A percentile compares a stretch with the other conserved stretches of the same genome.
Evolutionary conservation across 2,888 invertebrate species (phyloP).

Genomic region (Disparrhopalites patrizii): DNA sequence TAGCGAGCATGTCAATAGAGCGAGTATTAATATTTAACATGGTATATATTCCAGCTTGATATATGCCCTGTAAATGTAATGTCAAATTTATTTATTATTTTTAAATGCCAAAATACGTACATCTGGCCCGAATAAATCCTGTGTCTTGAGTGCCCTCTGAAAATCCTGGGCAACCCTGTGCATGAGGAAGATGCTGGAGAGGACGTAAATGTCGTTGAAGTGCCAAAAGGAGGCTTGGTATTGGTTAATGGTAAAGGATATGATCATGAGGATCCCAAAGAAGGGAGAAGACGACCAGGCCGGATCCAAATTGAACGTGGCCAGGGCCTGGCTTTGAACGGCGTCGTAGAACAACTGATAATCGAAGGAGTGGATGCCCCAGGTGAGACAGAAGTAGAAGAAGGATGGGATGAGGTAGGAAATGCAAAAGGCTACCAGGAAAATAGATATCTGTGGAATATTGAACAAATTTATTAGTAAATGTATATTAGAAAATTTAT

Average conservation of each 20-base stretch:
- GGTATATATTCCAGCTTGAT: background rate
- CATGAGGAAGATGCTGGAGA: conserved; percentile 17
- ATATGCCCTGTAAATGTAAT: too few relatives aligned
- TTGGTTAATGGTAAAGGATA: conserved; percentile 3
- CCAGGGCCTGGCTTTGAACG: background rate
- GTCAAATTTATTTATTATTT: too few relatives aligned
- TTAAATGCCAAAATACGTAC: too few relatives aligned
- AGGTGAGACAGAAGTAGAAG: conserved; percentile 19
- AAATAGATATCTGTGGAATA: background rate
- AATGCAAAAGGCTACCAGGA: background rate
- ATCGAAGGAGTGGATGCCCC: conserved; percentile 12
- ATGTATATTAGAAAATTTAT: background rate
- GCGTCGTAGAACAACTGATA: background rate
- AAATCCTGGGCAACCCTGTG: conserved; percentile 5
- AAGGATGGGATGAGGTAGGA: conserved; percentile 8
- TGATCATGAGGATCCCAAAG: background rate
- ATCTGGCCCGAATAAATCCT: too few relatives aligned
- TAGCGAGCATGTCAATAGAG: background rate
- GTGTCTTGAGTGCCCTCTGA: background rate
- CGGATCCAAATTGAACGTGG: conserved; percentile 2
- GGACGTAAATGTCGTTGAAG: conserved; percentile 15
- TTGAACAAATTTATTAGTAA: background rate
- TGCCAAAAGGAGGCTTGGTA: conserved; percentile 18
- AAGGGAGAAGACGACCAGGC: background rate
- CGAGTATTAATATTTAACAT: background rate